Conservation (phyloP, 92 coral and sea anemone genomes). For the Scolanthus callimorphus region DNA sequence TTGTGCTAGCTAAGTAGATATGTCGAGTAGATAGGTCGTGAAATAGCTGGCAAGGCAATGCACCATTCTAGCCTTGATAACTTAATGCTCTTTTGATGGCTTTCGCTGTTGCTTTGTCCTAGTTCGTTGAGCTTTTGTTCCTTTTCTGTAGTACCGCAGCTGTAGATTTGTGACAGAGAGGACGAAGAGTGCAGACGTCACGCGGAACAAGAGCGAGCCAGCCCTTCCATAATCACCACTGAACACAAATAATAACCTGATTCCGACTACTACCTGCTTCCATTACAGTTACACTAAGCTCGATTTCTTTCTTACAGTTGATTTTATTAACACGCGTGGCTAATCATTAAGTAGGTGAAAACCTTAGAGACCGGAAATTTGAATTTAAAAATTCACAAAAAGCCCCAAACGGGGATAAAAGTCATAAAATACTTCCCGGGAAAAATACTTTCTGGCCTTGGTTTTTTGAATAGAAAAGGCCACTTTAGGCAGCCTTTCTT, state of each 20-base stretch:
- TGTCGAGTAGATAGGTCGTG: background rate
- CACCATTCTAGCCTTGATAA: slow-evolving; percentile 15
- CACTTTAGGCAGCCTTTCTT: background rate
- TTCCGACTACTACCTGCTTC: background rate
- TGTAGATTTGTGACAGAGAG: slow-evolving; percentile 9
- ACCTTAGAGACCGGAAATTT: slow-evolving; percentile 1
- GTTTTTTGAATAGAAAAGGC: background rate
- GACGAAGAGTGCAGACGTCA: slow-evolving; percentile 3
- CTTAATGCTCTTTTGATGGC: slow-evolving; percentile 32
- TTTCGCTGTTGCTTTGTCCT: slow-evolving; percentile 24
- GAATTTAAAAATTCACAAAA: background rate
- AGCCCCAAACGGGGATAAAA: background rate
- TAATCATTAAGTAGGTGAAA: background rate
- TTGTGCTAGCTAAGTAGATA: slow-evolving; percentile 12
- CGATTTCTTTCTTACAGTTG: background rate
- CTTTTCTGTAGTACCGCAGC: slow-evolving; percentile 19
- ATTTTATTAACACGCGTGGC: slow-evolving; percentile 1
- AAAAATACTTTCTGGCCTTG: too few relatives aligned
- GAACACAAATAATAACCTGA: too few relatives aligned
- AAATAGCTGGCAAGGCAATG: slow-evolving; percentile 14
- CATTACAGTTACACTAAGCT: background rate
- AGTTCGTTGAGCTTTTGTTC: slow-evolving; percentile 27
- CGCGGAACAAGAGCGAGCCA: slow-evolving; percentile 9
- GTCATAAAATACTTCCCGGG: background rate
- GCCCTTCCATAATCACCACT: too few relatives aligned